Conservation (phyloP, 2,888 invertebrate species). For the Agriopis marginaria region DNA sequence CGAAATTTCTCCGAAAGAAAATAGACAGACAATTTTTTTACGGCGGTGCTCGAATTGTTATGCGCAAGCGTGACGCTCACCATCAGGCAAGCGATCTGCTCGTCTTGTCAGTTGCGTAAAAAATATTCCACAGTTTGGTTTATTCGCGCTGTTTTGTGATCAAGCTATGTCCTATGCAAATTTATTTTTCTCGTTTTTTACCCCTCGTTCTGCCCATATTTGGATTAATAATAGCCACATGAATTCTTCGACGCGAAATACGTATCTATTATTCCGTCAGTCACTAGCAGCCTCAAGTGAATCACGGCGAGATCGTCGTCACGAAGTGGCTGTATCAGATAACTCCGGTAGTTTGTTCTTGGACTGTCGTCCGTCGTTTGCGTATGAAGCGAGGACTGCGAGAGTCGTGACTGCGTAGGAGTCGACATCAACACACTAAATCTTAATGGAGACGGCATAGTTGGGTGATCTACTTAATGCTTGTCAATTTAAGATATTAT, state of each 20-base stretch:
- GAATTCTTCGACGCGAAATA: slow-evolving; percentile 14
- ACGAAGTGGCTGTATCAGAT: slow-evolving; percentile 81
- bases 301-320: slow-evolving; percentile 68
- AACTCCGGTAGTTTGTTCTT: slow-evolving; percentile 81
- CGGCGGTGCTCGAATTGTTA: too few species aligned
- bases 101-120: too few species aligned
- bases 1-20: too few species aligned
- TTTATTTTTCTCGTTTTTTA: not conserved
- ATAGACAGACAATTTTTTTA: too few species aligned
- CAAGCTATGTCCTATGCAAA: not conserved
- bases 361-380: slow-evolving; percentile 78
- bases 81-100: too few species aligned
- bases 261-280: slow-evolving; percentile 33
- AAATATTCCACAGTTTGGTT: too few species aligned
- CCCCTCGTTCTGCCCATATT: not conserved
- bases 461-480: not conserved
- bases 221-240: slow-evolving; percentile 16
- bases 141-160: too few species aligned
- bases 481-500: not conserved
- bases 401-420: slow-evolving; percentile 78
- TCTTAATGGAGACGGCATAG: slow-evolving; percentile 43
- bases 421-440: slow-evolving; percentile 55
- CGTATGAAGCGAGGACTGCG: slow-evolving; percentile 50
- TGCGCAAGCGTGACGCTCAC: too few species aligned
- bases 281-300: slow-evolving; percentile 56